A percentile compares a stretch with the other conserved stretches of the same genome.
Evolutionary conservation across 2,797 vertebrate species (phyloP).

Genomic region (Danio jaintianensis): DNA sequence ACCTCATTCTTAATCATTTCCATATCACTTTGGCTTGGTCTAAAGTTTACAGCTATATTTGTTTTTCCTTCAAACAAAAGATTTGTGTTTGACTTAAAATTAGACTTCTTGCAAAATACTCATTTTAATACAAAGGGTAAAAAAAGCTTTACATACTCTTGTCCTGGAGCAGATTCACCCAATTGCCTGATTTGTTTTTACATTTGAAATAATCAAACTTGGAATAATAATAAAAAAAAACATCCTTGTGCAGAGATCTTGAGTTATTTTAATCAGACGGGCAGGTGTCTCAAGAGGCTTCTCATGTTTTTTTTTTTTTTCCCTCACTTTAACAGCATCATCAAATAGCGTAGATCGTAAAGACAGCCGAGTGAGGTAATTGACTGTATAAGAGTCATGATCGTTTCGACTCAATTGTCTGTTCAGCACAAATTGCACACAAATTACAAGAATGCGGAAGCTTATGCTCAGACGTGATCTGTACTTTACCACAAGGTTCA

Average conservation of each 20-base stretch:
- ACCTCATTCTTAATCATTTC: too few species aligned
- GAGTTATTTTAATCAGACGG: background rate
- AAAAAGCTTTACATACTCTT: background rate
- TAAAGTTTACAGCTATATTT: too few species aligned
- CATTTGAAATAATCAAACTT: constrained; percentile 21
- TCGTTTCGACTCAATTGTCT: constrained; percentile 19
- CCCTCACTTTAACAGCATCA: constrained; percentile 28
- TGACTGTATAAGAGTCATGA: constrained; percentile 17
- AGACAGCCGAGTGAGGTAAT: constrained; percentile 38
- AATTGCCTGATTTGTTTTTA: constrained; percentile 23
- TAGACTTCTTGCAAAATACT: too few species aligned
- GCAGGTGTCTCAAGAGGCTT: constrained; percentile 38
- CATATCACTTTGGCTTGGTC: too few species aligned
- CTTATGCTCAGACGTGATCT: constrained; percentile 19
- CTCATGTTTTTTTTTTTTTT: constrained; percentile 4
- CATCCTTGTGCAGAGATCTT: background rate
- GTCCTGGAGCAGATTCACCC: background rate
- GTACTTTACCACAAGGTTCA: constrained; percentile 12
- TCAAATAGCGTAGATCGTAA: constrained; percentile 23
- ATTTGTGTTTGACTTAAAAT: too few species aligned
- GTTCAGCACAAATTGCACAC: constrained; percentile 31
- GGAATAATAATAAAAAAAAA: background rate
- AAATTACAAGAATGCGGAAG: background rate
- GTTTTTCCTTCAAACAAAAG: too few species aligned
- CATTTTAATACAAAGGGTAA: too few species aligned